phyloP scores from a whole-genome alignment of 2,797 vertebrate genomes.

The Nyctalus aviator region DNA sequence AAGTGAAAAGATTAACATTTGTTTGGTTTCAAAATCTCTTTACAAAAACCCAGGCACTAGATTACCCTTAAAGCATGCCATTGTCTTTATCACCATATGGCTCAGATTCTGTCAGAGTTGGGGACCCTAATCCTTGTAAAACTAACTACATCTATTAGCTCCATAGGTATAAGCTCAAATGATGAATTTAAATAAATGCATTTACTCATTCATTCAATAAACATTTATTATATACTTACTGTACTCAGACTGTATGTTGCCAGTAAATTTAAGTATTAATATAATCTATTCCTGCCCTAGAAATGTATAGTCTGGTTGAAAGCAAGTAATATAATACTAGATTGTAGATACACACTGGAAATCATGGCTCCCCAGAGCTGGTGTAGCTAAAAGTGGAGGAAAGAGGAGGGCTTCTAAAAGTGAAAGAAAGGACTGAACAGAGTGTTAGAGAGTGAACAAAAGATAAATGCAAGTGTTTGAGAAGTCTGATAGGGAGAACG shows the following conservation, averaged over 20 bases:
- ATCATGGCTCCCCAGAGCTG: neutral
- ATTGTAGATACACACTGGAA: neutral
- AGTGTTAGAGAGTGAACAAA: neutral
- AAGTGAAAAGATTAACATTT: constrained; percentile 37
- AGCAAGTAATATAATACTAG: neutral
- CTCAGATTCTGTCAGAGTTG: neutral
- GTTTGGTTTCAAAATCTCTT: constrained; percentile 8
- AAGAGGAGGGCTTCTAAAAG: neutral
- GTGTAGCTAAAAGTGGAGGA: neutral
- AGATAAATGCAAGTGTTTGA: neutral
- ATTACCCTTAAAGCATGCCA: neutral
- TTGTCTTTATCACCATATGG: neutral
- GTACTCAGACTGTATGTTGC: neutral
- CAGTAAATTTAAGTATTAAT: constrained; percentile 15
- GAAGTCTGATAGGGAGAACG: neutral
- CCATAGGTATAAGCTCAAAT: neutral
- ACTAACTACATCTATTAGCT: neutral
- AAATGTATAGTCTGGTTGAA: neutral
- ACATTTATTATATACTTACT: neutral
- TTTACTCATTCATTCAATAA: neutral
- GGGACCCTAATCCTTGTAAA: neutral
- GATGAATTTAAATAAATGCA: neutral
- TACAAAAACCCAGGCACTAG: constrained; percentile 49
- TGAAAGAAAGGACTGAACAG: neutral
- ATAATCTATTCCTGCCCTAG: neutral